Base-by-base conservation (phyloP, 1,140 invertebrate species). In the Hyles vespertilio region DNA sequence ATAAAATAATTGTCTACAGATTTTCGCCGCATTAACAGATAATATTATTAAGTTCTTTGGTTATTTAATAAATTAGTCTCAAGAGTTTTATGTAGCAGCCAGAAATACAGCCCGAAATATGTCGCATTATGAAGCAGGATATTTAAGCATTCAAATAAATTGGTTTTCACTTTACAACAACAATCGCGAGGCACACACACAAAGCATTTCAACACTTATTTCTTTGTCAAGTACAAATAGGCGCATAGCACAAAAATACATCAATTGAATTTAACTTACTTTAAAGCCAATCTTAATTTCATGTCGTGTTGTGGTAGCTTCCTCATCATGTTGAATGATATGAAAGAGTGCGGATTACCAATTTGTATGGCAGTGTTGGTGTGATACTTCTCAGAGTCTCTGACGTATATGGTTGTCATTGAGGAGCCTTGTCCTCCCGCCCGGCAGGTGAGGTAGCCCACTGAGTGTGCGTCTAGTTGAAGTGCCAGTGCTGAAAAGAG, bases 391-490 rank as follows among this genome's bases (percentile, higher is more conserved):
- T 94, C 91, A 3, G 93, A 94, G 72, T 95, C 94, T 63, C 94
- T 92, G 40, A 95, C 92, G 32, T 98, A 87, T 47, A 93, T 93
- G 0, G 96, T 96, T 2, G 92, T 94, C 92, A 98, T 93, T 0
- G 94, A 93, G 10, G 93, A 94, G 45, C 77, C 72, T 58, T 81
- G 77, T 2, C 90, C 84, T 5, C 94, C 94, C 0, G 92, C 92
- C 79, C 95, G 94, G 74, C 96, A 97, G 0, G 95, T 96, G 7
- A 98, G 82, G 72, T 97, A 96, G 33, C 97, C 97, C 45, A 97
- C 92, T 0, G 95, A 95, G 76, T 96, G 92, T 62, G 94, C 94
- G 74, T 96, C 95, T 60, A 98, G 86, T 78, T 97, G 96, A 77
- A 94, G 93, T 10, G 94, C 95, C 65, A 98, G 79, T 11, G 95